Evolutionary conservation across 1,140 invertebrate genomes (phyloP).

Genomic region (Leptinotarsa defecta): DNA sequence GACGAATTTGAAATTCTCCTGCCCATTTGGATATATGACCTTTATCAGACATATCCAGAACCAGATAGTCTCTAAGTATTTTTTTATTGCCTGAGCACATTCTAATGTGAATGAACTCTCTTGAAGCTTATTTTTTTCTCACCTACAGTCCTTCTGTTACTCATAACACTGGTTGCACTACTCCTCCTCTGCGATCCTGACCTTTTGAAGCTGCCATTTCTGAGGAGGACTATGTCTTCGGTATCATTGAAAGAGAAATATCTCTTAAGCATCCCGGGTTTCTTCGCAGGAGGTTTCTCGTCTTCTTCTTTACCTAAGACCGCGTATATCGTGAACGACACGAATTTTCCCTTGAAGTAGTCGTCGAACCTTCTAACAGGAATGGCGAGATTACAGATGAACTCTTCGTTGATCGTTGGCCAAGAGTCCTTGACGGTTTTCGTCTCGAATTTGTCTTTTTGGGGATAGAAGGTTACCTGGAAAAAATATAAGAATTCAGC

Average conservation of each 20-base stretch:
- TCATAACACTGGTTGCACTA: conserved; percentile 13
- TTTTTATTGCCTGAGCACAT: no score
- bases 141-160: conserved; percentile 33
- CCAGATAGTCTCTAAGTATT: no score
- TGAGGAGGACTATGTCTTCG: conserved; percentile 29
- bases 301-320: conserved; percentile 65
- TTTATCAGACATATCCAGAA: no score
- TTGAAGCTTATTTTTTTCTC: conserved; percentile 32
- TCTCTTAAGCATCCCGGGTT: conserved; percentile 46
- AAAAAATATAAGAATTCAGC: conserved; percentile 42
- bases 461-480: conserved; percentile 75
- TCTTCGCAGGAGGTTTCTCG: conserved; percentile 29
- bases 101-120: no score
- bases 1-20: no score
- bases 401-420: conserved; percentile 79
- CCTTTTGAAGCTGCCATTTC: conserved; percentile 27
- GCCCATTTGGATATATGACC: no score
- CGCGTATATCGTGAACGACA: conserved; percentile 75
- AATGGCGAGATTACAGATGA: conserved; percentile 52
- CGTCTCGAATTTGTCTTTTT: conserved; percentile 74
- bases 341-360: conserved; percentile 69
- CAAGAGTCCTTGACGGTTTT: conserved; percentile 72
- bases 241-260: conserved; percentile 41
- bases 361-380: conserved; percentile 59
- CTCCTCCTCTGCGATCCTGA: conserved; percentile 25